Evolutionary conservation across 2,113 vertebrate genomes (phyloP), one percentile per base, ranked within the genome.

Genomic region (Loxodonta africana): DNA sequence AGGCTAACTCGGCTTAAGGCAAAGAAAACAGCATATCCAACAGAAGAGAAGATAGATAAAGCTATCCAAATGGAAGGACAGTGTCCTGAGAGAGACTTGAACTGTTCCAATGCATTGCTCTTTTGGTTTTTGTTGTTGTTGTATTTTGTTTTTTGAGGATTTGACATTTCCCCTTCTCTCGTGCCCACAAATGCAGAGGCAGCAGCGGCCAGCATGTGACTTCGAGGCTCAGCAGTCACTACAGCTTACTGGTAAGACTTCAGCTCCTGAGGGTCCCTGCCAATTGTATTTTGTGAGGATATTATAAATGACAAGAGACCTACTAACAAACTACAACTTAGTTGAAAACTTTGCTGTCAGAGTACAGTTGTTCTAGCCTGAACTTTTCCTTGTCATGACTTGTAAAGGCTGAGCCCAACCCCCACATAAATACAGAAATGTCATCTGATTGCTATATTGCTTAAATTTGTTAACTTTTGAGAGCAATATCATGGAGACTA

Each of bases 391-490:
- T 71, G 30, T 41, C 37, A 25, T 67, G 44, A 21, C 18, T 21
- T 71, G 20, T 25, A 62, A 92, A 73, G 51, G 15, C 33, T 28
- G 60, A 73, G 25, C 62, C 37, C 37, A 89, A 14, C 33, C 7
- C 17, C 41, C 5, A 0, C 2, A 26, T 41, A 76, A 37, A 51
- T 53, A 84, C 8, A 80, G 63, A 95, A 30, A 78, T 44, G 33
- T 57, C 53, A 84, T 71, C 78, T 18, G 37, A 81, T 48, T 33
- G 18, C 28, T 33, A 17, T 90, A 26, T 80, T 53, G 44, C 28
- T 94, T 93, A 62, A 33, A 62, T 88, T 14, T 88, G 53, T 37
- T 90, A 76, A 46, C 71, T 78, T 94, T 67, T 90, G 82, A 94
- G 26, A 94, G 46, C 21, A 65, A 33, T 83, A n/a, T 60, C 17